Evolutionary conservation across 2,888 invertebrate species (phyloP).

Genomic region (Ormyrus labotus): DNA sequence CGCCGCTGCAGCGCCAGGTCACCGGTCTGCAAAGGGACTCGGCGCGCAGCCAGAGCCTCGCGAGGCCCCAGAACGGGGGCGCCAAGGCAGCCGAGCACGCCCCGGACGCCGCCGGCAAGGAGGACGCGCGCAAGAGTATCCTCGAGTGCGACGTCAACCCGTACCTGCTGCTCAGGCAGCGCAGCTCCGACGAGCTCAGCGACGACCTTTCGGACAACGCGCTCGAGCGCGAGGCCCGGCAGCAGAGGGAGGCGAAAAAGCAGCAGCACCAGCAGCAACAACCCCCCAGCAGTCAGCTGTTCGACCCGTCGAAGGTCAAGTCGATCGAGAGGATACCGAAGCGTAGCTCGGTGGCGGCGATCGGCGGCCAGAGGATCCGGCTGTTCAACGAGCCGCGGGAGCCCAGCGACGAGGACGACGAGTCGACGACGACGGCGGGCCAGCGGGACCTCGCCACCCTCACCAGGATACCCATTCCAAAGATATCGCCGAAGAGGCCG

Average conservation of each 20-base stretch:
- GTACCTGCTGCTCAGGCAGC: constrained; percentile 84
- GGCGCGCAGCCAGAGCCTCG: constrained; percentile 76
- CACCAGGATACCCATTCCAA: constrained; percentile 72
- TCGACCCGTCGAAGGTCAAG: constrained; percentile 73
- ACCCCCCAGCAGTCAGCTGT: constrained; percentile 58
- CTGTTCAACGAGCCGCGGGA: constrained; percentile 78
- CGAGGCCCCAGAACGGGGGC: constrained; percentile 26
- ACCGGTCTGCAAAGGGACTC: constrained; percentile 63
- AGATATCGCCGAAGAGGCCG: constrained; percentile 81
- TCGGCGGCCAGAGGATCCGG: constrained; percentile 83
- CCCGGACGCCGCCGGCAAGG: constrained; percentile 9
- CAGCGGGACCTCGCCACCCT: constrained; percentile 49
- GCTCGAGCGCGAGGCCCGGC: constrained; percentile 63
- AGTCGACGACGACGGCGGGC: neutral
- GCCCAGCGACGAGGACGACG: constrained; percentile 64
- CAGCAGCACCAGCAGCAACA: neutral
- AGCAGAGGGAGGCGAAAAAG: too few relatives aligned
- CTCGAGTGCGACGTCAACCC: constrained; percentile 90
- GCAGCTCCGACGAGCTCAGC: constrained; percentile 71
- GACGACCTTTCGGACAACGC: constrained; percentile 74
- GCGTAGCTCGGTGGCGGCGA: constrained; percentile 76
- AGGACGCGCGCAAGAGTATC: constrained; percentile 80
- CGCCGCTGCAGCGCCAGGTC: constrained; percentile 68
- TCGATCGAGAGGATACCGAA: constrained; percentile 73
- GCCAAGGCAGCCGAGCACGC: constrained; percentile 38